These are phyloP conservation scores for Platysteira castanea DNA, from an alignment of 2,113 vertebrate genomes.

Conservation along the genomic window DNA sequence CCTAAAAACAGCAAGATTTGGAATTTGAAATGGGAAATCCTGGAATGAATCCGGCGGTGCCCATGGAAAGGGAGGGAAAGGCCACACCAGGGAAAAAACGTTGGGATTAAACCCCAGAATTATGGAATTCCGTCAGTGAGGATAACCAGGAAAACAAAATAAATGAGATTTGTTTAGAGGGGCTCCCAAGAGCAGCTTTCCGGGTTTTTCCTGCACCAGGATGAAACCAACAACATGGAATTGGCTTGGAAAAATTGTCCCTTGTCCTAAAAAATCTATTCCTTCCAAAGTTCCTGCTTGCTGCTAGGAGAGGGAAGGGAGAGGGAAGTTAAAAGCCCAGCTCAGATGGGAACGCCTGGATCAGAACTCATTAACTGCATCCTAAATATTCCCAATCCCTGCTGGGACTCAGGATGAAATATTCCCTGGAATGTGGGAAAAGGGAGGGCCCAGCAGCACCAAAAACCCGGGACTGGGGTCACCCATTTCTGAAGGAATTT, in stretches of 20 bases:
- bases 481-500: neutral
- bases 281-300: neutral
- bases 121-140: neutral
- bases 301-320: neutral
- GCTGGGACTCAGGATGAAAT: neutral
- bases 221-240: neutral
- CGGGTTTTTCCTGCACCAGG: neutral
- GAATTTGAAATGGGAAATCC: neutral
- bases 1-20: neutral
- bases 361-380: neutral
- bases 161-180: neutral
- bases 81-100: accelerated
- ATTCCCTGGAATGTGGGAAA: neutral
- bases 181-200: neutral
- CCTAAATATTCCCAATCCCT: neutral
- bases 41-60: accelerated
- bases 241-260: neutral
- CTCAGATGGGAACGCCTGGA: neutral
- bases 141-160: neutral
- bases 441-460: neutral
- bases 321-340: neutral
- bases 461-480: neutral
- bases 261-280: neutral
- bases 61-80: accelerated
- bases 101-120: neutral